Percentiles rank a stretch among this genome's conserved stretches.
phyloP scores from a whole-genome alignment of 2,797 vertebrate species.

The Nyctibius grandis region DNA sequence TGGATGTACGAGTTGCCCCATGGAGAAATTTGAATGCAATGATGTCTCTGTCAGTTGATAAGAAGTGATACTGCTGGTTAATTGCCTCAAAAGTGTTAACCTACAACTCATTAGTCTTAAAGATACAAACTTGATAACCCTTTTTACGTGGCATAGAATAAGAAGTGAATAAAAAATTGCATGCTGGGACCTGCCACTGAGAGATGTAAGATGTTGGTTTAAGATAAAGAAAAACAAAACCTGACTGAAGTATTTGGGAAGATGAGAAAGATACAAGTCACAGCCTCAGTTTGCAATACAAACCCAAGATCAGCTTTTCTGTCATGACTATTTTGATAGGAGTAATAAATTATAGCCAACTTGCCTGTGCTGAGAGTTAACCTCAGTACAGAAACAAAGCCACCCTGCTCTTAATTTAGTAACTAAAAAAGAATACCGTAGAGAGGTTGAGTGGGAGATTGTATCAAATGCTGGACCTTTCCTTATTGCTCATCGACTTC shows the following conservation, averaged over 20 bases:
- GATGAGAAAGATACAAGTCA: not conserved
- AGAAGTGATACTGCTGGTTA: not conserved
- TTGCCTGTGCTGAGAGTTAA: not conserved
- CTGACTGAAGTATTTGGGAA: not conserved
- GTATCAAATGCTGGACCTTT: not conserved
- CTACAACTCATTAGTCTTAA: conserved; percentile 28
- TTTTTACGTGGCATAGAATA: not conserved
- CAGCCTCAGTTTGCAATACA: not conserved
- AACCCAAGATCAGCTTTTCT: not conserved
- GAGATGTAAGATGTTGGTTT: conserved; percentile 32
- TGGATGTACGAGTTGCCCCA: not conserved
- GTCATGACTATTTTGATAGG: not conserved
- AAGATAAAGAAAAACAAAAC: conserved; percentile 29
- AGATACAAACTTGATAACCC: conserved; percentile 6
- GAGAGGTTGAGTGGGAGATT: not conserved
- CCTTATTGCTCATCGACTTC: not conserved
- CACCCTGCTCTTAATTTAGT: not conserved
- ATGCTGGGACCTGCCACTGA: conserved; percentile 42
- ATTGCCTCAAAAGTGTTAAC: conserved; percentile 25
- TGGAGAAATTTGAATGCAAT: not conserved
- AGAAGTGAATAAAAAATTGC: conserved; percentile 21
- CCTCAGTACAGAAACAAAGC: not conserved
- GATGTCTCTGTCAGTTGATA: not conserved
- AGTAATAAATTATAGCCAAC: not conserved
- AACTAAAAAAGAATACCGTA: not conserved